phyloP scores from a whole-genome alignment of 2,888 invertebrate species.

The Drosophila lacicola region DNA sequence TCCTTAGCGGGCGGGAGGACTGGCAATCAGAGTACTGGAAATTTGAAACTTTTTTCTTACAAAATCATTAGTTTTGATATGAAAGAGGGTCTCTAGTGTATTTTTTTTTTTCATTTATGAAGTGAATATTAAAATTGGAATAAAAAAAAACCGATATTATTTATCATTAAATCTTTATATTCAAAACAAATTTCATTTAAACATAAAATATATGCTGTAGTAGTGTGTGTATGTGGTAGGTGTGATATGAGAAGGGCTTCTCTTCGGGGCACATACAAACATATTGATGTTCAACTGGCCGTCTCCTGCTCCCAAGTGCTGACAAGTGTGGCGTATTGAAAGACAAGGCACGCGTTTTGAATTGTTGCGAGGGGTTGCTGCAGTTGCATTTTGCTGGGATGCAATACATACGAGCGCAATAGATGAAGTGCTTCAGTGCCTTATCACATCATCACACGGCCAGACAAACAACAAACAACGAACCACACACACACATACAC shows the following conservation, averaged over 20 bases:
- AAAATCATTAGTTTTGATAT: neutral
- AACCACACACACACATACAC: conserved; percentile 16
- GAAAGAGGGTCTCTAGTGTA: neutral
- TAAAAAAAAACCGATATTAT: neutral
- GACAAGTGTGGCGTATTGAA: conserved; percentile 49
- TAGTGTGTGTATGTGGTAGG: conserved; percentile 17
- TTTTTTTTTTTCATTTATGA: too few species aligned
- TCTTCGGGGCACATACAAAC: neutral
- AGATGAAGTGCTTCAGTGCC: conserved; percentile 42
- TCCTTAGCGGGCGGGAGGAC: conserved; percentile 45
- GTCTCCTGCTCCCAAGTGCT: conserved; percentile 19
- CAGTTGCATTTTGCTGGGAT: conserved; percentile 35
- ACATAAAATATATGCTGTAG: neutral
- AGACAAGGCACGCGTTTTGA: conserved; percentile 62
- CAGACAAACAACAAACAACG: conserved; percentile 53
- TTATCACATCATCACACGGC: conserved; percentile 64
- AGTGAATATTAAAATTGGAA: too few species aligned
- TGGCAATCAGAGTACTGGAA: conserved; percentile 8
- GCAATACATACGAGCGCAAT: conserved; percentile 1
- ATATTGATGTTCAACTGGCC: conserved; percentile 3
- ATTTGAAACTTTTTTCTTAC: neutral
- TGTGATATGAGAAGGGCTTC: conserved; percentile 55
- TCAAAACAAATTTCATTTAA: neutral
- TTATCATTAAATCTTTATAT: neutral
- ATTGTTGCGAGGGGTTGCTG: conserved; percentile 28